Evolutionary conservation across 2,113 vertebrate species (phyloP), one percentile per base, ranked within the genome.

Genomic region (Austrofundulus limnaeus): DNA sequence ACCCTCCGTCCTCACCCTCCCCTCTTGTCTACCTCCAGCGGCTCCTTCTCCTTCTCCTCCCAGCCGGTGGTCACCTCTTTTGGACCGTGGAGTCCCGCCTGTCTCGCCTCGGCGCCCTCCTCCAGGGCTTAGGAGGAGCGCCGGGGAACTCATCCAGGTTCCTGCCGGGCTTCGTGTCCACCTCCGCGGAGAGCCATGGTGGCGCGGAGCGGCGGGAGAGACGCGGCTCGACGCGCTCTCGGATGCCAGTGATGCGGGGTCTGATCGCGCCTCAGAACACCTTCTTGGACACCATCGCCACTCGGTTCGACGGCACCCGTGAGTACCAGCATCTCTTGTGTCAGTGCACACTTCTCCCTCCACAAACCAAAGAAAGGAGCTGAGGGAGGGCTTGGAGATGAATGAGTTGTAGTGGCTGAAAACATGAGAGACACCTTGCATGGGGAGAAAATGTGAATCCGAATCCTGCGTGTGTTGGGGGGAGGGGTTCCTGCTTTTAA

Each of bases 271-370:
- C 89, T 0, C 89, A 91, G 15, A 91, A 91, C 77, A 91, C 89
- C 71, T 91, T 91, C 73, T 10, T 91, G 81, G 89, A 91, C 7
- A 91, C 89, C 37, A 91, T 91, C 54, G 89, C 89, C 14, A 91
- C 87, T n/a, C 89, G 89, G 13, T 91, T 91, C 77, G 88, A 91
- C 48, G 89, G 89, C 5, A 91, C 89, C 48, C 89, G 89, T 91
- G 77, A 91, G 89, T 90, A 46, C 13, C 49, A 20, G 4, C 31
- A 11, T 10, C 6, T 34, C 0, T 54, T 1, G 45, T 2, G n/a
- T 45, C 11, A 5, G 20, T 7, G 25, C 25, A n/a, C n/a, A n/a
- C 25, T 28, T 7, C 25, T 28, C 25, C 25, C n/a, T n/a, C 28
- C 28, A 28, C 28, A 28, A 7, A 28, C 28, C 28, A 7, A 28